phyloP scores from a whole-genome alignment of 1,140 invertebrate species.

The Ruditapes philippinarum region DNA sequence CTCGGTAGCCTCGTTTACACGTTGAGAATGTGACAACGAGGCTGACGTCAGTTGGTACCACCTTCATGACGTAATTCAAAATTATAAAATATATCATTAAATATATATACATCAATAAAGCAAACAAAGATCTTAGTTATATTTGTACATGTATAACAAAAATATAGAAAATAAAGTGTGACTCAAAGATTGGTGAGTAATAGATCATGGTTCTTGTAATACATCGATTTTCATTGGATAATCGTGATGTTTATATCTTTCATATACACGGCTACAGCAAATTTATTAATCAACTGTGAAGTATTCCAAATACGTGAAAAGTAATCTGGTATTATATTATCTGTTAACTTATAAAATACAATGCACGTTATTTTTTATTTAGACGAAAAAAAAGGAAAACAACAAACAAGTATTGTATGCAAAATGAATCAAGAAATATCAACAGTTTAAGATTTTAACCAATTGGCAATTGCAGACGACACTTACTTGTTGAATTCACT shows the following conservation, averaged over 20 bases:
- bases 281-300: not conserved
- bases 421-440: too few relatives aligned
- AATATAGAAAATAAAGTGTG: not conserved
- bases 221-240: too few relatives aligned
- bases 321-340: not conserved
- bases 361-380: not conserved
- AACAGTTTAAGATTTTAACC: too few relatives aligned
- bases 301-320: not conserved
- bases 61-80: conserved; percentile 7
- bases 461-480: too few relatives aligned
- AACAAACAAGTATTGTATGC: too few relatives aligned
- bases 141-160: not conserved
- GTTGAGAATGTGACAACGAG: not conserved
- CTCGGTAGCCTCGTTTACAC: conserved; percentile 16
- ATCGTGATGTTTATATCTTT: too few relatives aligned
- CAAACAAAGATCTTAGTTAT: not conserved
- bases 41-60: conserved; percentile 27
- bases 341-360: too few relatives aligned
- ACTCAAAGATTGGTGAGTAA: not conserved
- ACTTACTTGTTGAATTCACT: conserved; percentile 45
- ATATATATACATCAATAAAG: not conserved
- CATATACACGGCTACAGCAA: too few relatives aligned
- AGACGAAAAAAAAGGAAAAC: too few relatives aligned
- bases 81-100: not conserved
- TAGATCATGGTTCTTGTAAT: not conserved